Evolutionary conservation across 2,113 vertebrate species (phyloP).

Genomic region (Crocuta crocuta): DNA sequence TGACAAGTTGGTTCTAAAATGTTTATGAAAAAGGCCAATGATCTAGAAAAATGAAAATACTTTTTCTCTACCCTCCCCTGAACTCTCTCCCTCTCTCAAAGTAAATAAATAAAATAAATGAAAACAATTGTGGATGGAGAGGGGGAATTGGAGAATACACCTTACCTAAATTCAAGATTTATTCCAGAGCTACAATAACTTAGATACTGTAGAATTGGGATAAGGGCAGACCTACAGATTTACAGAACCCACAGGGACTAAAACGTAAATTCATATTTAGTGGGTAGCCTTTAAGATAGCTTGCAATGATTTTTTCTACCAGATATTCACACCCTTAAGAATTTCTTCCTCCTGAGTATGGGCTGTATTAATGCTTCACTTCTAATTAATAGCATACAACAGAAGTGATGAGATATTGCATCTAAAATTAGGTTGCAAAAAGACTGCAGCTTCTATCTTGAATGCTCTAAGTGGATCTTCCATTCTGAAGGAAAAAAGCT

Average conservation of each 20-base stretch:
- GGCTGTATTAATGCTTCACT: not conserved
- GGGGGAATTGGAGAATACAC: not conserved
- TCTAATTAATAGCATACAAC: not conserved
- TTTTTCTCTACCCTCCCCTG: too few relatives aligned
- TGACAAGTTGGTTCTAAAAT: not conserved
- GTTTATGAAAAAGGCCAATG: not conserved
- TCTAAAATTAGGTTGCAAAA: not conserved
- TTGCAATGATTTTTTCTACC: not conserved
- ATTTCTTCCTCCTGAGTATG: not conserved
- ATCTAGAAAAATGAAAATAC: not conserved
- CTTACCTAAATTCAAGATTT: not conserved
- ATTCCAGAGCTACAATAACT: not conserved
- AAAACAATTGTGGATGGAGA: not conserved
- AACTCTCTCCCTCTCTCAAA: too few relatives aligned
- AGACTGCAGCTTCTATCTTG: not conserved
- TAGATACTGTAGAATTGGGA: not conserved
- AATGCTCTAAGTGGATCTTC: not conserved
- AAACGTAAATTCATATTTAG: not conserved
- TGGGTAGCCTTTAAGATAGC: not conserved
- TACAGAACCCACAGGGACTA: not conserved
- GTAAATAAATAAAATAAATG: not conserved
- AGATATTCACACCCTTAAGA: not conserved
- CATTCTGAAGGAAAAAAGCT: not conserved
- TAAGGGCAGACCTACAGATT: not conserved
- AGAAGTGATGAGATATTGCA: not conserved